Percentiles rank a stretch among this genome's conserved stretches.
Conservation (phyloP, 2,113 vertebrate species). For the Chaetorhynchus papuensis region DNA sequence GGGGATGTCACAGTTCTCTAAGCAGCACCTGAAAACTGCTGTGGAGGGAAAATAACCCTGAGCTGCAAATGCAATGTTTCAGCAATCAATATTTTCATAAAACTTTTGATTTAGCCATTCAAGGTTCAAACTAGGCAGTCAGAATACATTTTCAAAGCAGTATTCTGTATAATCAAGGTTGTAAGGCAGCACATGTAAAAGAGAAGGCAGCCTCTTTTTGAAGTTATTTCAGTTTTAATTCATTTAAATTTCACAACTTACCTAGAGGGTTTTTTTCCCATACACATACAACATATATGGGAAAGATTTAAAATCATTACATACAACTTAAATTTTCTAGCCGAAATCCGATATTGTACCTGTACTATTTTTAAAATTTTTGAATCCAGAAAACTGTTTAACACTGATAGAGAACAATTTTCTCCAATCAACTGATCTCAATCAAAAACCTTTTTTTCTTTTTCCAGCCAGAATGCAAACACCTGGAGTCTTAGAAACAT, state of each 20-base stretch:
- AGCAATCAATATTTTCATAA: neutral
- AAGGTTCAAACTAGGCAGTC: neutral
- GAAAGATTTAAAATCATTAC: neutral
- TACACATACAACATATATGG: neutral
- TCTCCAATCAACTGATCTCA: neutral
- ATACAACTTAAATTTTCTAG: neutral
- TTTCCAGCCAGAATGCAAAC: neutral
- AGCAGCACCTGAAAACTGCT: neutral
- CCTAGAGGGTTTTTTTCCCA: neutral
- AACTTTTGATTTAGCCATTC: neutral
- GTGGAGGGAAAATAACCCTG: neutral
- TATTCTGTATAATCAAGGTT: neutral
- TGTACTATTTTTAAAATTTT: neutral
- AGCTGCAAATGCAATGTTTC: neutral
- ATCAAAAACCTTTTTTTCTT: neutral
- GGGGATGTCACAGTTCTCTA: neutral
- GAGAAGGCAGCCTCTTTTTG: neutral
- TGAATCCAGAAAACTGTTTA: neutral
- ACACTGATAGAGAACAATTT: neutral
- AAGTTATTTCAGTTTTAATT: neutral
- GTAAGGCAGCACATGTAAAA: neutral
- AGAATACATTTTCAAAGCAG: neutral
- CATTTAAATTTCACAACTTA: neutral
- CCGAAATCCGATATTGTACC: neutral
- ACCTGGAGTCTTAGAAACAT: neutral